Percentiles rank a stretch among this genome's conserved stretches.
Conservation (phyloP, 2,113 vertebrate species). For the Serinus canaria region DNA sequence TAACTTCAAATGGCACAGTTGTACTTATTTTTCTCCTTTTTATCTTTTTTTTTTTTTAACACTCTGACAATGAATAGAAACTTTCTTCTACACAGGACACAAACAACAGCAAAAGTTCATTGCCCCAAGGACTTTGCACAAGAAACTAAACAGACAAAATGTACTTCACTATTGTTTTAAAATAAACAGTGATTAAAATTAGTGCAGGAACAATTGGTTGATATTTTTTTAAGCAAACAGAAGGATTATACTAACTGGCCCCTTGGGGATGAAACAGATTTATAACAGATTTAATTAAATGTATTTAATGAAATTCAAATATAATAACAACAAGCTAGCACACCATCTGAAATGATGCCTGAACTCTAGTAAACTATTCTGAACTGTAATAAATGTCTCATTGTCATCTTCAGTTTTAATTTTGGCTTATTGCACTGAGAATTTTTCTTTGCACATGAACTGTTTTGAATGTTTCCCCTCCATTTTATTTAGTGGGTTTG, state of each 20-base stretch:
- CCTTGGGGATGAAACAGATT: slow-evolving; percentile 37
- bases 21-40: background rate
- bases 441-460: background rate
- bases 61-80: background rate
- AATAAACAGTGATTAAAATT: slow-evolving; percentile 51
- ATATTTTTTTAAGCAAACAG: slow-evolving; percentile 43
- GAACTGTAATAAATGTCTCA: background rate
- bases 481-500: background rate
- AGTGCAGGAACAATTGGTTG: slow-evolving; percentile 14
- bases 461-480: background rate
- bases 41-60: background rate
- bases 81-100: background rate
- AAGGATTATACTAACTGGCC: slow-evolving; percentile 54
- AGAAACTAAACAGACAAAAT: background rate
- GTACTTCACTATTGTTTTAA: slow-evolving; percentile 12
- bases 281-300: slow-evolving; percentile 63
- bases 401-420: background rate
- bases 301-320: slow-evolving; percentile 54
- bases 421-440: background rate
- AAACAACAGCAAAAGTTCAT: background rate
- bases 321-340: slow-evolving; percentile 1
- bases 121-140: background rate
- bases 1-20: background rate
- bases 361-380: background rate
- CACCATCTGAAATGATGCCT: background rate